Conservation (phyloP, 2,113 vertebrate species). For the Hippoglossus stenolepis region DNA sequence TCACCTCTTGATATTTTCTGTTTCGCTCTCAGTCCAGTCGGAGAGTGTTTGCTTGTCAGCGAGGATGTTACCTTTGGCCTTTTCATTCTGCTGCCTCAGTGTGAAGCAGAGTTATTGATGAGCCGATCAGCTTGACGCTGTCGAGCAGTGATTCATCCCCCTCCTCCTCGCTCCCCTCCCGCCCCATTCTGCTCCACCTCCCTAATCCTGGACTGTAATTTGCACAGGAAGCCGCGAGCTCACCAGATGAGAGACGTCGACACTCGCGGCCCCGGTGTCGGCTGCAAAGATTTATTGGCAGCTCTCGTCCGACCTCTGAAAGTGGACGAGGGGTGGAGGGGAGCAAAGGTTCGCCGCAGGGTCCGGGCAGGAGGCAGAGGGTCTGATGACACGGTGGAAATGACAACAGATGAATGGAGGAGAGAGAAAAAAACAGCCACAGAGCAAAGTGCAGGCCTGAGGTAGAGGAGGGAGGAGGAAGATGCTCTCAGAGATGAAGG, state of each 20-base stretch:
- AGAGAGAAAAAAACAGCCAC: not conserved
- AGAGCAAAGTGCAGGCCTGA: conserved; percentile 30
- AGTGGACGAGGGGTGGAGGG: too few relatives aligned
- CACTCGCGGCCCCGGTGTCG: not conserved
- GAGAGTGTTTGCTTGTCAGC: not conserved
- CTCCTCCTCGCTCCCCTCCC: not conserved
- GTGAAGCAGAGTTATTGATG: conserved; percentile 54
- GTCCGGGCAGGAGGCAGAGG: conserved; percentile 29
- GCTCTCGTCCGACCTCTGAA: too few relatives aligned
- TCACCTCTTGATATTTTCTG: not conserved
- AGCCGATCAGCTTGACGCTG: conserved; percentile 46
- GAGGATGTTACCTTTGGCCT: conserved; percentile 40
- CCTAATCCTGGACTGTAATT: conserved; percentile 48
- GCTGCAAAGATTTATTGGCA: conserved; percentile 53
- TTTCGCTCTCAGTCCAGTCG: not conserved
- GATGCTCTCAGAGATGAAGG: conserved; percentile 17
- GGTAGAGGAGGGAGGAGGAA: conserved; percentile 9
- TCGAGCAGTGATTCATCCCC: conserved; percentile 14
- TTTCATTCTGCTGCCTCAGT: conserved; percentile 34
- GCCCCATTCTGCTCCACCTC: conserved; percentile 7
- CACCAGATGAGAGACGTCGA: conserved; percentile 35
- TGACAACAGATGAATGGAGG: conserved; percentile 31
- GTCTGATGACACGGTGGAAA: conserved; percentile 40
- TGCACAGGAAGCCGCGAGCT: not conserved
- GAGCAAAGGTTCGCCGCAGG: conserved; percentile 38